Conservation (phyloP, 2,113 vertebrate genomes). For the Lepus timidus region DNA sequence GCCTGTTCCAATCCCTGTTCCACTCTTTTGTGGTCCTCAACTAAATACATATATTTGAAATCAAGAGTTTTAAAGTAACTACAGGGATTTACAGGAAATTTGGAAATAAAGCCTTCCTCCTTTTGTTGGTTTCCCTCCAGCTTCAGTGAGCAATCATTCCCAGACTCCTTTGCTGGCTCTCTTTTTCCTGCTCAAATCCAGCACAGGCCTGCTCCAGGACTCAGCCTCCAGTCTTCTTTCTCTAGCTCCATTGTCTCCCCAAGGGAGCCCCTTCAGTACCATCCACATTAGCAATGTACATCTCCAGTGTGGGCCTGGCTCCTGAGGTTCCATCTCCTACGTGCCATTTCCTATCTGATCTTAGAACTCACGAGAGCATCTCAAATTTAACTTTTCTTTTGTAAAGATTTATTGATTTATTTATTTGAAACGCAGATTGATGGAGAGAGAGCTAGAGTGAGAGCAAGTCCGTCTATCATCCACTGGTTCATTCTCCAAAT, state of each 20-base stretch:
- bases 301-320: not conserved
- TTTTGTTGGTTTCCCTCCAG: not conserved
- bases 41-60: slow-evolving; percentile 13
- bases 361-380: not conserved
- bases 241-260: not conserved
- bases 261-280: accelerated
- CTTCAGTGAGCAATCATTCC: not conserved
- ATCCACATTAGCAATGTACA: not conserved
- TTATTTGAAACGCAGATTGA: too few species aligned
- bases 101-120: not conserved
- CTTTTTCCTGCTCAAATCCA: not conserved
- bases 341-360: not conserved
- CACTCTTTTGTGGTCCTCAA: slow-evolving; percentile 4
- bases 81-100: not conserved
- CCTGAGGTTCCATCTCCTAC: not conserved
- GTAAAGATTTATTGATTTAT: too few species aligned
- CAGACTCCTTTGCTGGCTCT: not conserved
- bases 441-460: too few species aligned
- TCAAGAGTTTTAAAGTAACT: slow-evolving; percentile 8
- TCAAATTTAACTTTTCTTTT: not conserved
- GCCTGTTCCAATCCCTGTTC: not conserved
- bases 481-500: too few species aligned
- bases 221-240: accelerated
- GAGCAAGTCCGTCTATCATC: too few species aligned
- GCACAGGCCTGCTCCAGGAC: too few species aligned